These are phyloP conservation scores for Macrochelys suwanniensis DNA, from an alignment of 2,797 vertebrate species.

Conservation along the genomic window DNA sequence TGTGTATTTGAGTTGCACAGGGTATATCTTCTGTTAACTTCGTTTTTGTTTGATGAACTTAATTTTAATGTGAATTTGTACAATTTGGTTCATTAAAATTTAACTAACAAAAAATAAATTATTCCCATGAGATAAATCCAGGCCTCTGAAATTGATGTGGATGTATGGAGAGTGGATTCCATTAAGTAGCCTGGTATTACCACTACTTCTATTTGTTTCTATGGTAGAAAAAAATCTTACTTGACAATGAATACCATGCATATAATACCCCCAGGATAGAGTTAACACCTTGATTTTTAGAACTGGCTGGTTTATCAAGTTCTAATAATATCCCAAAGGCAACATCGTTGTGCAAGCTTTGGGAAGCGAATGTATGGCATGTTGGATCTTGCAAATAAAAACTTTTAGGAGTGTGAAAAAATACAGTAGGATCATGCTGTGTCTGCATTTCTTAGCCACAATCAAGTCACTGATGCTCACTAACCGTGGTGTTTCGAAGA, in stretches of 20 bases:
- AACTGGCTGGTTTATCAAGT: constrained; percentile 3
- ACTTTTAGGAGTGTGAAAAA: background rate
- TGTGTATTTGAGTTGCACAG: background rate
- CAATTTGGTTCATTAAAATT: background rate
- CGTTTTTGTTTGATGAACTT: background rate
- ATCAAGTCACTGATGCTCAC: background rate
- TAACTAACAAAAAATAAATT: background rate
- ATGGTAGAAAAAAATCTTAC: background rate
- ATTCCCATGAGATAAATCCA: background rate
- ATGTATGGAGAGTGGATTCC: background rate
- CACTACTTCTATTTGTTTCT: background rate
- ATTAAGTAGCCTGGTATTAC: background rate
- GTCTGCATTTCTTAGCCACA: background rate
- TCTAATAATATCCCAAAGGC: background rate
- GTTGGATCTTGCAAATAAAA: background rate
- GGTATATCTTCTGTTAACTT: fast-evolving
- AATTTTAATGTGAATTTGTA: background rate
- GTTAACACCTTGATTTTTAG: background rate
- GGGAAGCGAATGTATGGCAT: background rate
- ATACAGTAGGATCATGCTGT: background rate
- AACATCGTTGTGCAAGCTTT: background rate
- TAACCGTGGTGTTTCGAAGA: background rate
- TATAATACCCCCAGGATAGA: background rate
- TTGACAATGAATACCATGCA: constrained; percentile 1
- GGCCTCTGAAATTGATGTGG: background rate